Base-by-base conservation (phyloP, 2,888 invertebrate species). In the Platycheirus albimanus region DNA sequence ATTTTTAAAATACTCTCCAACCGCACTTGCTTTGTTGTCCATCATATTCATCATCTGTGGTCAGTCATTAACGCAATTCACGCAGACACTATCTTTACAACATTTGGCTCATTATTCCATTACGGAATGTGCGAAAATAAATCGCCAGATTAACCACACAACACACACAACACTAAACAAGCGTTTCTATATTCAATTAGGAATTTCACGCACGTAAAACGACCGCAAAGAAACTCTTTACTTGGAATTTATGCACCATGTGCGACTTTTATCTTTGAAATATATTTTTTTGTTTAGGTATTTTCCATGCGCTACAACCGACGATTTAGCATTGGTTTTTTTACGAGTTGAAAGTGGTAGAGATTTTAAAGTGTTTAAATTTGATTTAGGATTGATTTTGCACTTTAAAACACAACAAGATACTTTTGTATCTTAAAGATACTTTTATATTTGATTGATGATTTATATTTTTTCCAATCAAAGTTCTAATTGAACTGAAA, bases 181-280 rank as follows among this genome's bases (percentile, higher is more conserved):
- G 3, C 24, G 54, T 54, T 36, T 64, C 28, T 52, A 17, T 58
- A 19, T 56, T 15, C 28, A 51, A 78, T 83, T 69, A 64, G 64
- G 72, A 78, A 83, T 78, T 78, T 74, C 38, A 49, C 51, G 51
- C 83, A 83, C 83, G 83, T 78, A 72, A 28, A 58, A 63, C 72
- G 72, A 72, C 63, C 78, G 78, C 83, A 78, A 77, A 83, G 83
- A 78, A 83, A 83, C 83, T 83, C 78, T 78, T 74, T 69, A 78
- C 43, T 83, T 83, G 72, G 78, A 74, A 83, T 83, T 77, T 67
- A 78, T 58, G 41, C 58, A 61, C 78, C 83, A 83, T 83, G 83
- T 83, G 83, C 72, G 78, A 69, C 41, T 51, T 75, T 41, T 61
- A n/a, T 47, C 20, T 28, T 47, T 64, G 64, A 77, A 77, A 70